Percentiles rank a stretch among this genome's conserved stretches.
phyloP scores from a whole-genome alignment of 2,888 invertebrate species.

The Trichopria drosophilae region DNA sequence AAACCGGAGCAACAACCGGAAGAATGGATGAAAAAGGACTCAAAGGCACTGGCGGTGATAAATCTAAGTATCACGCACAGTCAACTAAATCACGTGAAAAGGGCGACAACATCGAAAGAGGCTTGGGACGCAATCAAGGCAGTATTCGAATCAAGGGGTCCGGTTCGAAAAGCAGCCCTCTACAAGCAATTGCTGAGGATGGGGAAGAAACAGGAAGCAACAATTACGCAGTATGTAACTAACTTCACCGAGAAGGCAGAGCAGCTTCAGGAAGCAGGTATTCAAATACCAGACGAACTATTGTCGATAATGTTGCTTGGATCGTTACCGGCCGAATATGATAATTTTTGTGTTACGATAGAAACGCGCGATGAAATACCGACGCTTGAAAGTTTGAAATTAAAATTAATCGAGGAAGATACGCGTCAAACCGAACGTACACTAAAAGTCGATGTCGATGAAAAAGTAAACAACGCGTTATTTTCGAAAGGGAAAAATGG shows the following conservation, averaged over 20 bases:
- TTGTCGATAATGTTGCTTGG: slow-evolving; percentile 34
- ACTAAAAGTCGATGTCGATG: neutral
- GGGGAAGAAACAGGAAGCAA: slow-evolving; percentile 21
- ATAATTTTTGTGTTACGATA: slow-evolving; percentile 25
- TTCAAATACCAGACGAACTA: slow-evolving; percentile 31
- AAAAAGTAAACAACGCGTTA: slow-evolving; percentile 12
- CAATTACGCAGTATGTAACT: slow-evolving; percentile 30
- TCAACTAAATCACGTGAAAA: slow-evolving; percentile 20
- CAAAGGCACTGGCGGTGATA: slow-evolving; percentile 31
- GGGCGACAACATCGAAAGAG: slow-evolving; percentile 1
- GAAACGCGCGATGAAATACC: slow-evolving; percentile 25
- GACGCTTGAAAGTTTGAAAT: slow-evolving; percentile 20
- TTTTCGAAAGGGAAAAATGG: slow-evolving; percentile 1
- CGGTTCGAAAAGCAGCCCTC: slow-evolving; percentile 31
- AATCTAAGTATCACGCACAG: slow-evolving; percentile 20
- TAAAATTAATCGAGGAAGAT: slow-evolving; percentile 26
- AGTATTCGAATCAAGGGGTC: slow-evolving; percentile 29
- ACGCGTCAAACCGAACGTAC: slow-evolving; percentile 12
- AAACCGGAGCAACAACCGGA: slow-evolving; percentile 15
- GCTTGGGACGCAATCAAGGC: slow-evolving; percentile 19
- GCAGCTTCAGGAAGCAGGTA: slow-evolving; percentile 29
- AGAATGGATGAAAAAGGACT: slow-evolving; percentile 24
- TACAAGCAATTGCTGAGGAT: slow-evolving; percentile 33
- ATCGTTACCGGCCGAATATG: slow-evolving; percentile 31
- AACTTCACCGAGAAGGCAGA: slow-evolving; percentile 30